phyloP scores from a whole-genome alignment of 2,888 invertebrate genomes.

The Diaprepes abbreviatus region DNA sequence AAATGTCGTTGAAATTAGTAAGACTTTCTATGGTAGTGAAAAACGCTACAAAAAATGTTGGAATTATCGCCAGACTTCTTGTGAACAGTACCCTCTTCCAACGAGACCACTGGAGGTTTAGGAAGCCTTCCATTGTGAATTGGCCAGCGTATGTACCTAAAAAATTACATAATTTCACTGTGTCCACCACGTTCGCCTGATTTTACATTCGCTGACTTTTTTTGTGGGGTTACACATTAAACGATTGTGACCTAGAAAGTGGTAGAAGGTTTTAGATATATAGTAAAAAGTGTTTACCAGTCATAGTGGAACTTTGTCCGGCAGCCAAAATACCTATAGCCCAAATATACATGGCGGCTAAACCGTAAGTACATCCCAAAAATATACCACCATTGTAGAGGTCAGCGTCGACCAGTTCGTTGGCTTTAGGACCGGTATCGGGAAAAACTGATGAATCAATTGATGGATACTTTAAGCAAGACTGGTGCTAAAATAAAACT shows the following conservation, averaged over 20 bases:
- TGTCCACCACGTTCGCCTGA: no score
- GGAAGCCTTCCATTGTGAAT: constrained; percentile 90
- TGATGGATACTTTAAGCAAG: constrained; percentile 60
- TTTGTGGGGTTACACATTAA: no score
- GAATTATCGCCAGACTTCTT: constrained; percentile 84
- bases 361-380: constrained; percentile 83
- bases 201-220: no score
- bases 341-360: constrained; percentile 87
- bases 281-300: no score
- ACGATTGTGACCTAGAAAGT: no score
- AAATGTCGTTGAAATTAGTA: constrained; percentile 85
- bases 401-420: constrained; percentile 74
- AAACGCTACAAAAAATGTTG: constrained; percentile 79
- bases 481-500: constrained; percentile 60
- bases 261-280: no score
- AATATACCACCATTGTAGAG: constrained; percentile 82
- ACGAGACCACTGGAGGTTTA: constrained; percentile 86
- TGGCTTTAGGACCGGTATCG: constrained; percentile 60
- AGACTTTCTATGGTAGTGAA: constrained; percentile 78
- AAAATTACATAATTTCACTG: neutral
- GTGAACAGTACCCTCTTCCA: constrained; percentile 89
- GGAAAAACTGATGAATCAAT: constrained; percentile 66
- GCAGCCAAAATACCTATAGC: constrained; percentile 86
- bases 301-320: constrained; percentile 88
- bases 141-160: constrained; percentile 86